Evolutionary conservation across 2,888 invertebrate species (phyloP).

Genomic region (Listrodromus nycthemerus): DNA sequence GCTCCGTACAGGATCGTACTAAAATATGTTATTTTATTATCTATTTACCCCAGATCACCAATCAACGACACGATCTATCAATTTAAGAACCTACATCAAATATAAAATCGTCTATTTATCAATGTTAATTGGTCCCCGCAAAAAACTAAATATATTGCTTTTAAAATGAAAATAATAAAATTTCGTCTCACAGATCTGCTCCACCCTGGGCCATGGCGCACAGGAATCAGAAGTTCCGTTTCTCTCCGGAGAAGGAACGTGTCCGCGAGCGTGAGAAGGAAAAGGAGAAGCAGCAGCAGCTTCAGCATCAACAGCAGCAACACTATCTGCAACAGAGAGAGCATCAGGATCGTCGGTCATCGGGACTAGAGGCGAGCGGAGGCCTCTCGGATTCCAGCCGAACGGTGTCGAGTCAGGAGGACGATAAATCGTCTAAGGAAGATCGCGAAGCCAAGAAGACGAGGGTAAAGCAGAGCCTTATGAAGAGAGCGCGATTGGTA

Average conservation of each 20-base stretch:
- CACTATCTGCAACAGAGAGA: conserved; percentile 64
- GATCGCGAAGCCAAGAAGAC: conserved; percentile 89
- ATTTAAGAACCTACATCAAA: too few relatives aligned
- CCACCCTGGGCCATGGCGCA: conserved; percentile 86
- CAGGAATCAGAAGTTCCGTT: conserved; percentile 82
- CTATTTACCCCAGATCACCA: too few relatives aligned
- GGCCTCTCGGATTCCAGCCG: conserved; percentile 86
- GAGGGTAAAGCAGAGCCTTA: conserved; percentile 90
- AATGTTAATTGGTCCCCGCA: too few relatives aligned
- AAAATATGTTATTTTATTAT: too few relatives aligned
- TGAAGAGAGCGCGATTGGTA: conserved; percentile 93
- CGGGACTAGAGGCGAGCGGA: conserved; percentile 63
- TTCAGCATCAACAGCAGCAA: conserved; percentile 72
- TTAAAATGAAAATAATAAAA: too few relatives aligned
- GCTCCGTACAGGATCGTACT: too few relatives aligned
- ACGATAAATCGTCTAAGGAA: conserved; percentile 84
- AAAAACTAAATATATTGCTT: too few relatives aligned
- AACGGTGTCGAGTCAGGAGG: conserved; percentile 86
- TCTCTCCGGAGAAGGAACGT: conserved; percentile 83
- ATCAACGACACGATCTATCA: too few relatives aligned
- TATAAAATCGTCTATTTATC: too few relatives aligned
- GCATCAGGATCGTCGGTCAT: conserved; percentile 67
- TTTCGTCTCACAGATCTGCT: conserved; percentile 83
- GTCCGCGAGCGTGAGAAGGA: conserved; percentile 77
- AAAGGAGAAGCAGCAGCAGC: conserved; percentile 81